Percentiles rank a stretch among this genome's conserved stretches.
Evolutionary conservation across 2,797 vertebrate genomes (phyloP).

Genomic region (Spinus olivaceus): DNA sequence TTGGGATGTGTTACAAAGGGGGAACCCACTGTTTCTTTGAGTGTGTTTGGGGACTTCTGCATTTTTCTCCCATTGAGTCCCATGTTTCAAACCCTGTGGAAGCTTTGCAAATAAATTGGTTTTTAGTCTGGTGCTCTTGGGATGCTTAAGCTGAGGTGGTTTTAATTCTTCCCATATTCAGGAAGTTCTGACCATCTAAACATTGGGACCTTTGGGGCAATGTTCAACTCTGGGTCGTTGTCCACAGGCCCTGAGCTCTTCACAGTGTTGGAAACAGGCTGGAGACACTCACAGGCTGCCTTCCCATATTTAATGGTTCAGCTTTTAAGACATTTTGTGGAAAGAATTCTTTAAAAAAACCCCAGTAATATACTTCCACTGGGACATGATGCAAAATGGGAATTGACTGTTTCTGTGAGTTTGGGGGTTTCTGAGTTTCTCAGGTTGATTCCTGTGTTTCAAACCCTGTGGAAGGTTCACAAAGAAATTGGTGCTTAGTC

Average conservation of each 20-base stretch:
- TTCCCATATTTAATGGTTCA: not conserved
- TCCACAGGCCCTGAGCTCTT: not conserved
- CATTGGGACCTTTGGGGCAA: not conserved
- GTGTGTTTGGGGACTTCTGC: rapidly evolving
- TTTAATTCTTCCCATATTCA: not conserved
- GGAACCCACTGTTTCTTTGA: not conserved
- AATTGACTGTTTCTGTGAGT: not conserved
- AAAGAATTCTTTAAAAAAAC: not conserved
- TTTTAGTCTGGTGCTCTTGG: rapidly evolving
- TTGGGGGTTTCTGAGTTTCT: not conserved
- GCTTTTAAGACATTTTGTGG: not conserved
- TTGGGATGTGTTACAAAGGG: not conserved
- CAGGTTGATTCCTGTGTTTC: not conserved
- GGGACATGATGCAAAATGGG: not conserved
- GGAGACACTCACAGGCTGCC: not conserved
- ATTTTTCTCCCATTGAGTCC: not conserved
- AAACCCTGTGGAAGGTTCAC: not conserved
- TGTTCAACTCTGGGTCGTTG: not conserved
- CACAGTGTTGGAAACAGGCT: not conserved
- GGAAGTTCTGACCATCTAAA: not conserved
- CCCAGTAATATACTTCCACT: not conserved
- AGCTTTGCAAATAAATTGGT: not conserved
- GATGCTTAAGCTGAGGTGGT: not conserved
- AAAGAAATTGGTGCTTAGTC: not conserved
- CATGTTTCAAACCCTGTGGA: not conserved